Evolutionary conservation across 2,797 vertebrate genomes (phyloP), one percentile per base, ranked within the genome.

Genomic region (Microctenopoma lineatum): DNA sequence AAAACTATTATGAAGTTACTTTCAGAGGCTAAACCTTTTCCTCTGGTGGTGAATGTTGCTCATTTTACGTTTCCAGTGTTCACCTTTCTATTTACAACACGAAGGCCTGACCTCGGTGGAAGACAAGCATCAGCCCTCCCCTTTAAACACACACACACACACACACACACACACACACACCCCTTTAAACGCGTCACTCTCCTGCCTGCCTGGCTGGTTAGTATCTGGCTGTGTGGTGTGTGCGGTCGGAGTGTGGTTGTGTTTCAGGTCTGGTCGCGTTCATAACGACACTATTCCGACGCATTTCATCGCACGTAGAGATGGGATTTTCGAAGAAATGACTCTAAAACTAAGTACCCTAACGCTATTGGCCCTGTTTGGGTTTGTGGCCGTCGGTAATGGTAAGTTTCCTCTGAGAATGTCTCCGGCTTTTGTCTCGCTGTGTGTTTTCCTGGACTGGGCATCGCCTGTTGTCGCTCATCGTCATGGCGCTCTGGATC

Each of bases 301-400:
- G 84, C 85, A 59, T 93, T 93, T 90, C 86, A 65, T 80, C 77
- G 90, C 79, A 81, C 70, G 88, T 32, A 34, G 94, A 90, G 84
- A 95, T 95, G 94, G 94, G 89, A 93, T 90, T 90, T 76, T 68
- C 29, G 90, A 85, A 89, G 90, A 81, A 71, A 95, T 95, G 94
- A 83, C 90, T 93, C 21, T 91, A 16, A 92, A 74, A 85, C 81
- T 70, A 77, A 78, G 67, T 21, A 82, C 83, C 75, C 77, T 84
- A 41, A 58, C 88, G 69, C 74, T 94, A 72, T 73, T 94, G 59
- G 84, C 85, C 88, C 91, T 94, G 80, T 12, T 77, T 13, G 92
- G 90, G 78, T 84, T 81, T 26, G 84, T 71, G 77, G 80, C 83
- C 25, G 68, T 86, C 85, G 89, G 87, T 73, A 66, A 89, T 29